Conservation (phyloP, 2,797 vertebrate genomes). For the Gadopsis marmoratus region DNA sequence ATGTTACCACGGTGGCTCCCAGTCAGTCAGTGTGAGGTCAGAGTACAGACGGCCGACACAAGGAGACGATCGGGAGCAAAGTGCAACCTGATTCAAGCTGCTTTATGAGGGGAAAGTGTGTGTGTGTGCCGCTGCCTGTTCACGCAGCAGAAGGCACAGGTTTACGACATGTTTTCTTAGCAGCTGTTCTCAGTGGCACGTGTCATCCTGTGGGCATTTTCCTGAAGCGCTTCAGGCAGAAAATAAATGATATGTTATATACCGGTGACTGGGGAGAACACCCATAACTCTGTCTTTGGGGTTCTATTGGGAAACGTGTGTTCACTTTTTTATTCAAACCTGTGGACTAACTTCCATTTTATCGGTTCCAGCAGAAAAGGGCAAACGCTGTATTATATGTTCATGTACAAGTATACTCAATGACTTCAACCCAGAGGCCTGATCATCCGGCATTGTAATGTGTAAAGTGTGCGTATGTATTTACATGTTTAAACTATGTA, state of each 20-base stretch:
- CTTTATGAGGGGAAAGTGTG: constrained; percentile 44
- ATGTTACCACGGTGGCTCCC: neutral
- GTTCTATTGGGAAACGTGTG: neutral
- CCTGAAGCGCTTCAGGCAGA: constrained; percentile 9
- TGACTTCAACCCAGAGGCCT: neutral
- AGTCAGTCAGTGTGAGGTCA: constrained; percentile 50
- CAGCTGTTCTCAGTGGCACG: constrained; percentile 23
- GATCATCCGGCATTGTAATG: neutral
- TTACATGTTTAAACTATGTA: neutral
- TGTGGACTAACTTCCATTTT: constrained; percentile 23
- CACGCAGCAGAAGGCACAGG: neutral
- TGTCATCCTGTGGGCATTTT: constrained; percentile 19
- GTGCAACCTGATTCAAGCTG: constrained; percentile 57
- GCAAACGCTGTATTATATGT: constrained; percentile 3
- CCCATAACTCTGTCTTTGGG: neutral
- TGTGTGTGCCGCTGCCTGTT: constrained; percentile 11
- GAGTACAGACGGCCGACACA: constrained; percentile 47
- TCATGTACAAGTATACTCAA: neutral
- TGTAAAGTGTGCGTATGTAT: neutral
- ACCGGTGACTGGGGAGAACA: neutral
- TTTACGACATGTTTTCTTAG: constrained; percentile 24
- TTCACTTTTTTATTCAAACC: constrained; percentile 37
- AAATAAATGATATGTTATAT: neutral
- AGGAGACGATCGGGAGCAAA: constrained; percentile 58
- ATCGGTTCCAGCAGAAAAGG: constrained; percentile 26